Evolutionary conservation across 2,888 invertebrate species (phyloP), one percentile per base, ranked within the genome.

Genomic region (Synergus umbraculus): DNA sequence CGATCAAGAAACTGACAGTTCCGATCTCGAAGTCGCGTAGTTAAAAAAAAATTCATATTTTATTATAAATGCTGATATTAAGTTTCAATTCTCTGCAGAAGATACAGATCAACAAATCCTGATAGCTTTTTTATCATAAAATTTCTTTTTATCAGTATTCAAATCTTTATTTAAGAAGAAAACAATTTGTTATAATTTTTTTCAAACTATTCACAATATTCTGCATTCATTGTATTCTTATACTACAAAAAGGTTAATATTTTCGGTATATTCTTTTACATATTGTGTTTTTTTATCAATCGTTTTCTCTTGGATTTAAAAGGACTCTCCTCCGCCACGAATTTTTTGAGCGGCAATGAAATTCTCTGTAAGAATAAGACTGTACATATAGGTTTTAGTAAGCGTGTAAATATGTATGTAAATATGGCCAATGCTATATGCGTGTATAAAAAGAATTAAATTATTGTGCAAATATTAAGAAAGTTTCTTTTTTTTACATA

Each of bases 21-120:
- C 96, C 0, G 96, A 96, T 89, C 93, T 97, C 78, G 97, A 97
- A 92, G 97, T 97, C 78, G 96, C 97, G 92, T 97, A 95, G 91
- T 89, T 84, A 77, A 46, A 60, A 2, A 18, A 10, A 41, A 65
- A 65, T 43, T 41, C 43, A 43, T 65, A n/a, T 78, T 69, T 60
- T 63, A 22, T 60, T 63, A 22, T 77, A 77, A 54, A 41, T n/a
- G 12, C 44, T 37, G 44, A 22, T 22, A 69, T 29, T 29, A 69
- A 46, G 5, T 69, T 9, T 44, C 22, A 8, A 60, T 60, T 60
- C 60, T 0, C 9, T 60, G 60, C 18, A 22, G 18, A 12, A 54
- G 54, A 22, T 60, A 60, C 8, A 22, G 22, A 60, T 22, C 10
- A 22, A 18, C 3, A 10, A 60, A 22, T 18, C 18, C 2, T 22